Percentiles rank a stretch among this genome's conserved stretches.
Evolutionary conservation across 2,888 invertebrate genomes (phyloP).

Genomic region (Pterobdella sp.): DNA sequence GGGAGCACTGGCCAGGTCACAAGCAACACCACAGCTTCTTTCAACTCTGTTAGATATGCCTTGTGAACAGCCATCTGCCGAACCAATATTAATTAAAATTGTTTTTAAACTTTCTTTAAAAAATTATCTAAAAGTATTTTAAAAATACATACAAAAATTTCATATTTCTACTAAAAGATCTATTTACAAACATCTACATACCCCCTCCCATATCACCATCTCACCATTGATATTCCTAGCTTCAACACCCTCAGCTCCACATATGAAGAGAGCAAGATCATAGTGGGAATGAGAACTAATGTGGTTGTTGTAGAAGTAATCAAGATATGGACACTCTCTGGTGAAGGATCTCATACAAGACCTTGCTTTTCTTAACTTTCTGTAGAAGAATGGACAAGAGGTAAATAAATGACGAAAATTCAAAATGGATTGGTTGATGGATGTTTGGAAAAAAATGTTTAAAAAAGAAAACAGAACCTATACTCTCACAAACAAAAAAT

Average conservation of each 20-base stretch:
- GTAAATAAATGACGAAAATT: background rate
- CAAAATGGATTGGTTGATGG: background rate
- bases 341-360: background rate
- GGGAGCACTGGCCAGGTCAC: background rate
- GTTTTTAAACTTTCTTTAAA: no score
- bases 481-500: background rate
- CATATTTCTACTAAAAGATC: no score
- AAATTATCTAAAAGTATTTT: no score
- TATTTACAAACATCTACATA: background rate
- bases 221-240: background rate
- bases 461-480: background rate
- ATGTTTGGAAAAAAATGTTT: background rate
- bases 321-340: background rate
- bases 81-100: background rate
- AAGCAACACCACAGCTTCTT: slow-evolving; percentile 4
- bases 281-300: background rate
- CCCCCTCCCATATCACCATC: background rate
- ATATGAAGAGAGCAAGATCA: slow-evolving; percentile 17
- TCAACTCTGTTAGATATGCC: background rate
- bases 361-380: slow-evolving; percentile 6
- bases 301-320: background rate
- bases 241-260: slow-evolving; percentile 14
- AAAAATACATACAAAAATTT: no score
- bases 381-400: background rate
- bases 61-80: background rate